These are phyloP conservation scores for Dipodomys spectabilis DNA, from an alignment of 2,113 vertebrate genomes.

Conservation along the genomic window DNA sequence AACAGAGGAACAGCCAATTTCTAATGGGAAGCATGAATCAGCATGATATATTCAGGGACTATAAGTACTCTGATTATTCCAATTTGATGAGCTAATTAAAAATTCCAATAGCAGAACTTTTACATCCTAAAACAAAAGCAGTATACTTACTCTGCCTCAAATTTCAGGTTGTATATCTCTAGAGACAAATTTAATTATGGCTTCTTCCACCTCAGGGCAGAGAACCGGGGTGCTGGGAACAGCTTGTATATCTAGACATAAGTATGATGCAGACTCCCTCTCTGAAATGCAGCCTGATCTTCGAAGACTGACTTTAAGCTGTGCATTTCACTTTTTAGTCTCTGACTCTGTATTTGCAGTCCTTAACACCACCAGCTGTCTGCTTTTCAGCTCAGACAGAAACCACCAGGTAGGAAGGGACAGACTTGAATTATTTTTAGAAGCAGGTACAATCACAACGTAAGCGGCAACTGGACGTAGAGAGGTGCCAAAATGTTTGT, in stretches of 20 bases:
- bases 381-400: background rate
- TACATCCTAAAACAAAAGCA: conserved; percentile 60
- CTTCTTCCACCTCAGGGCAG: conserved; percentile 24
- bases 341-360: background rate
- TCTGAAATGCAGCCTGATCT: background rate
- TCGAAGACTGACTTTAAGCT: background rate
- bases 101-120: conserved; percentile 43
- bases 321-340: background rate
- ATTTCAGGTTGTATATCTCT: conserved; percentile 33
- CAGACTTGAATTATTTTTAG: conserved; percentile 57
- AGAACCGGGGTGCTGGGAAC: background rate
- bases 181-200: conserved; percentile 59
- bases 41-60: conserved; percentile 46
- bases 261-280: background rate
- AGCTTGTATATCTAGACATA: background rate
- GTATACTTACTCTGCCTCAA: background rate
- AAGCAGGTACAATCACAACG: conserved; percentile 14
- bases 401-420: background rate
- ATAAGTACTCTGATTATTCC: conserved; percentile 43
- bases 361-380: background rate
- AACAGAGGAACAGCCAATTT: conserved; percentile 14
- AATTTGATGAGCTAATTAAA: conserved; percentile 69
- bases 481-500: background rate
- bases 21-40: conserved; percentile 58
- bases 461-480: background rate